Base-by-base conservation (phyloP, 1,140 invertebrate genomes). In the Tetramorium parvispinum region DNA sequence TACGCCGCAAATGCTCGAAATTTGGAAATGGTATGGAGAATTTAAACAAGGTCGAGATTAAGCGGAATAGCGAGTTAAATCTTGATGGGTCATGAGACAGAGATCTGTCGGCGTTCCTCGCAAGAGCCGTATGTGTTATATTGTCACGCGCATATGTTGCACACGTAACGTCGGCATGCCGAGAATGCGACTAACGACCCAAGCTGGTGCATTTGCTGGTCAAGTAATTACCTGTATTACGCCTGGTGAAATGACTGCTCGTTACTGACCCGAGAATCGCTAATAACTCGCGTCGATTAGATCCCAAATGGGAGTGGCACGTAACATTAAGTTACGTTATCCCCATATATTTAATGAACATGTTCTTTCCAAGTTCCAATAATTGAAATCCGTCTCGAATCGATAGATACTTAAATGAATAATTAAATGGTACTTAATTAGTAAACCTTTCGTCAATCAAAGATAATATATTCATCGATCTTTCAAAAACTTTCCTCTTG, bases 151-250 rank as follows among this genome's bases (percentile, higher is more conserved):
- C 65, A 37, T 37, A 51, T 37, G 40, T 21, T 46, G 40, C 79
- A 83, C 37, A 73, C 53, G 21, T 32, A 27, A 24, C 37, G 11
- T 73, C 43, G 79, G 79, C 37, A 83, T 59, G 68, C 24, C 27
- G 27, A 43, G 79, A 83, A 83, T 83, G 79, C 79, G 53, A 83
- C 66, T 83, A 83, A 83, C 79, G 40, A 75, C 53, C 68, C 51
- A 49, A 73, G 68, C 68, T 59, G 51, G 53, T 75, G 27, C 53
- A 83, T 40, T 73, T 53, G 53, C 53, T 49, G 79, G 68, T 83
- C 79, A 61, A 55, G 68, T 75, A 83, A 75, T 83, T 83, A 83
- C 53, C 79, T 49, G 27, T 40, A 37, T 61, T 83, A 83, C 68
- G n/a, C 40, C 55, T n/a, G 11, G 53, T 11, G 53, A 83, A 66